Percentiles rank a stretch among this genome's conserved stretches.
Evolutionary conservation across 2,888 invertebrate species (phyloP).

Genomic region (Torymus aiolomorphi): DNA sequence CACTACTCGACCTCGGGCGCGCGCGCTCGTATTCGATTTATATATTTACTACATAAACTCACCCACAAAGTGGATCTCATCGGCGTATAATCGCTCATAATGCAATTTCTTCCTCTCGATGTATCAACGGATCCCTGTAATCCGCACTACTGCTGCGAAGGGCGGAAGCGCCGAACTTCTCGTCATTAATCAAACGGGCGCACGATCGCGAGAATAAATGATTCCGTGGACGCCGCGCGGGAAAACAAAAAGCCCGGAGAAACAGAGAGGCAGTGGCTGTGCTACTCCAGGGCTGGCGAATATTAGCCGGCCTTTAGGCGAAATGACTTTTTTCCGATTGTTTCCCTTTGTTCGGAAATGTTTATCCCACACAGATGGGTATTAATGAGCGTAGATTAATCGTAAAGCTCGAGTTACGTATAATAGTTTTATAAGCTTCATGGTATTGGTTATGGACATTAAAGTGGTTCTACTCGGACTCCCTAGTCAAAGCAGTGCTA

Average conservation of each 20-base stretch:
- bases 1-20: no score
- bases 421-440: no score
- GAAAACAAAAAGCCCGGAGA: neutral
- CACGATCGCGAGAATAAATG: slow-evolving; percentile 24
- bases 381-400: no score
- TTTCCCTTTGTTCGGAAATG: neutral
- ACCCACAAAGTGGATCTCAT: neutral
- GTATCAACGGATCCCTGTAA: neutral
- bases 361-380: no score
- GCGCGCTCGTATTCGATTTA: no score
- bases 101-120: slow-evolving; percentile 38
- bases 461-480: no score
- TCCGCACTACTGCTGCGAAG: slow-evolving; percentile 4
- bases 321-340: slow-evolving; percentile 17
- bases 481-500: no score
- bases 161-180: neutral
- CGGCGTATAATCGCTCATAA: slow-evolving; percentile 23
- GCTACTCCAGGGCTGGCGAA: neutral
- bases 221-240: neutral
- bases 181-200: slow-evolving; percentile 37
- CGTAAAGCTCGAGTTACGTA: no score
- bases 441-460: no score
- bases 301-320: slow-evolving; percentile 5
- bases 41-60: no score
- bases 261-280: neutral